Evolutionary conservation across 2,888 invertebrate genomes (phyloP).

Genomic region (Dasysyrphus albostriatus): DNA sequence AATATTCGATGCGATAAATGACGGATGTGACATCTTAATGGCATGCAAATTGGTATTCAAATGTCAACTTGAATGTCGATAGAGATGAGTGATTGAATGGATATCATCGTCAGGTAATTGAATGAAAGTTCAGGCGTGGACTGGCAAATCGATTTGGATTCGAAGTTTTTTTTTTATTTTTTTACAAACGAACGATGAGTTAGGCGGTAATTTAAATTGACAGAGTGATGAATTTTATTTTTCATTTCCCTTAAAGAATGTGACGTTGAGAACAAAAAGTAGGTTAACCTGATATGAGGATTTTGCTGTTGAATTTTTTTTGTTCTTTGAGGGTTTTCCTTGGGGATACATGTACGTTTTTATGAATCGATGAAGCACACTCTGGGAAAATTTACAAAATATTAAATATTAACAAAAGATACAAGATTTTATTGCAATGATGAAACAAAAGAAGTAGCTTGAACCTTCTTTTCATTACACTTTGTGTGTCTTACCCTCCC

Average conservation of each 20-base stretch:
- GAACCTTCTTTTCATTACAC: no score
- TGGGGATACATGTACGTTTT: no score
- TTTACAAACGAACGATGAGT: background rate
- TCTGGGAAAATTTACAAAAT: no score
- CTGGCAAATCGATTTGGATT: slow-evolving; percentile 31
- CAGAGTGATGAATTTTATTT: slow-evolving; percentile 7
- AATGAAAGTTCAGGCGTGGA: slow-evolving; percentile 1
- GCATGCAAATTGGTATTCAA: slow-evolving; percentile 73
- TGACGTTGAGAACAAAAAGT: background rate
- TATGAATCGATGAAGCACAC: no score
- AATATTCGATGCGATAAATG: slow-evolving; percentile 64
- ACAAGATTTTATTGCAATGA: no score
- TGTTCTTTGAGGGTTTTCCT: background rate
- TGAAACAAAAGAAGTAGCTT: no score
- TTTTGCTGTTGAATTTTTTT: background rate
- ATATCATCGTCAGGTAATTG: slow-evolving; percentile 36
- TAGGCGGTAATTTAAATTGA: slow-evolving; percentile 7
- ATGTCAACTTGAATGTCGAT: slow-evolving; percentile 55
- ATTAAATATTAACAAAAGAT: no score
- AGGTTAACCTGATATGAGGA: background rate
- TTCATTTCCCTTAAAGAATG: slow-evolving; percentile 1
- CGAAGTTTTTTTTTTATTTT: background rate
- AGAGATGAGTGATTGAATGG: slow-evolving; percentile 68
- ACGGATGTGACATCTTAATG: slow-evolving; percentile 74
- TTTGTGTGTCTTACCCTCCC: no score